These are phyloP conservation scores for Lithosia quadra DNA, from an alignment of 2,888 invertebrate species.

Conservation along the genomic window DNA sequence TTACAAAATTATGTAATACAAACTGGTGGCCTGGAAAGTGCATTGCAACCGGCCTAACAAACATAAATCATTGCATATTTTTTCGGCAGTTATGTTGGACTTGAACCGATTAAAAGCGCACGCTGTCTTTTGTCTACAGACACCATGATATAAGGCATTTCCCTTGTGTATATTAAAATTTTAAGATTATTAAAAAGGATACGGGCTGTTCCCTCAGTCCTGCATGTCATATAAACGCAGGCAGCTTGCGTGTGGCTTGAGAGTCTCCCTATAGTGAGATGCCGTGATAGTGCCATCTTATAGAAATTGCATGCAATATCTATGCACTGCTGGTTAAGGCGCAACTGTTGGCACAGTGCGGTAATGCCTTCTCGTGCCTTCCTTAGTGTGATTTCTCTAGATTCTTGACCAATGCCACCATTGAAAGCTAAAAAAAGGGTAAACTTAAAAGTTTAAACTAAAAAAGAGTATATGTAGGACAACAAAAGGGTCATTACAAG, in stretches of 20 bases:
- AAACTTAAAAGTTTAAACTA: no score
- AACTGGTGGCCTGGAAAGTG: no score
- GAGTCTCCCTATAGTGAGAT: slow-evolving; percentile 96
- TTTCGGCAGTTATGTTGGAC: no score
- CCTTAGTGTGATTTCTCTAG: slow-evolving; percentile 95
- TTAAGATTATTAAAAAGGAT: slow-evolving; percentile 85
- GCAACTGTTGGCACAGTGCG: slow-evolving; percentile 94
- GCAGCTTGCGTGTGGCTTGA: slow-evolving; percentile 97
- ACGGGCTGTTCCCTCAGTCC: slow-evolving; percentile 98
- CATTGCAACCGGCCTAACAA: no score
- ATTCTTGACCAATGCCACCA: slow-evolving; percentile 94
- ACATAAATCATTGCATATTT: no score
- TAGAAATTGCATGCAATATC: slow-evolving; percentile 98
- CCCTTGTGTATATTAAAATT: no score
- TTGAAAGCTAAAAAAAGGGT: slow-evolving; percentile 90
- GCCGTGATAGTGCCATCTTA: slow-evolving; percentile 94
- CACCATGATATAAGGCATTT: no score
- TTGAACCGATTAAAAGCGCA: no score
- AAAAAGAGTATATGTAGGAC: neutral
- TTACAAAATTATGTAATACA: no score
- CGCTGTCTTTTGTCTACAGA: no score
- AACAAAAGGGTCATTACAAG: neutral
- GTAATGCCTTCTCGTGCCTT: slow-evolving; percentile 96
- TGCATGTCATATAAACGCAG: slow-evolving; percentile 98
- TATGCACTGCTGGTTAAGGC: slow-evolving; percentile 95